phyloP scores from a whole-genome alignment of 2,888 invertebrate species.

The Andricus quercusramuli region DNA sequence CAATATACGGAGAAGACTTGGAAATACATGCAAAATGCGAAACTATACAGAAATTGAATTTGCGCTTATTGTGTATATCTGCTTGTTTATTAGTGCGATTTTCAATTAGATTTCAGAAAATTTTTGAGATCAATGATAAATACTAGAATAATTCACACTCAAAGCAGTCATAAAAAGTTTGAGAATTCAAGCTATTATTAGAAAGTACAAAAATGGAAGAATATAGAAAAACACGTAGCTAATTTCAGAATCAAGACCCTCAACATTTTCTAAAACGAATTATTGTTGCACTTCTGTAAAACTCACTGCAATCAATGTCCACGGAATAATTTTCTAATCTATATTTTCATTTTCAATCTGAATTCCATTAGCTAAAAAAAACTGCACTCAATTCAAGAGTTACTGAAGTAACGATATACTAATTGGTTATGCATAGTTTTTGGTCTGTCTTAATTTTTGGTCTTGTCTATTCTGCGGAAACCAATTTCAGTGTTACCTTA shows the following conservation, averaged over 20 bases:
- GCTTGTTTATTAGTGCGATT: slow-evolving; percentile 23
- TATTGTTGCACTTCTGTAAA: background rate
- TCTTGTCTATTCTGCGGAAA: background rate
- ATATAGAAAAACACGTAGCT: slow-evolving; percentile 56
- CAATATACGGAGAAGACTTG: slow-evolving; percentile 61
- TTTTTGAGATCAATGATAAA: background rate
- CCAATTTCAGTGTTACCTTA: background rate
- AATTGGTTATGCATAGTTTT: background rate
- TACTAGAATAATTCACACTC: background rate
- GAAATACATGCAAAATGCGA: slow-evolving; percentile 60
- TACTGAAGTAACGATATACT: background rate
- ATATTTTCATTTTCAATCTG: background rate
- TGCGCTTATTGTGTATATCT: slow-evolving; percentile 42
- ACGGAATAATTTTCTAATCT: background rate
- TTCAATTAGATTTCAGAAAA: background rate
- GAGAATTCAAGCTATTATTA: slow-evolving; percentile 11
- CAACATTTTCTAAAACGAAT: background rate
- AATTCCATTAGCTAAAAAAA: background rate
- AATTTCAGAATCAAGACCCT: background rate
- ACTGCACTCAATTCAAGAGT: background rate
- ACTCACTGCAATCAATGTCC: background rate
- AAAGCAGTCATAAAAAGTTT: background rate
- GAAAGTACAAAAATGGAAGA: slow-evolving; percentile 66
- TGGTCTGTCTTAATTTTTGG: background rate
- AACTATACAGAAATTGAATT: slow-evolving; percentile 53